Percentiles rank a stretch among this genome's conserved stretches.
Evolutionary conservation across 2,797 vertebrate genomes (phyloP).

Genomic region (Avahi laniger): DNA sequence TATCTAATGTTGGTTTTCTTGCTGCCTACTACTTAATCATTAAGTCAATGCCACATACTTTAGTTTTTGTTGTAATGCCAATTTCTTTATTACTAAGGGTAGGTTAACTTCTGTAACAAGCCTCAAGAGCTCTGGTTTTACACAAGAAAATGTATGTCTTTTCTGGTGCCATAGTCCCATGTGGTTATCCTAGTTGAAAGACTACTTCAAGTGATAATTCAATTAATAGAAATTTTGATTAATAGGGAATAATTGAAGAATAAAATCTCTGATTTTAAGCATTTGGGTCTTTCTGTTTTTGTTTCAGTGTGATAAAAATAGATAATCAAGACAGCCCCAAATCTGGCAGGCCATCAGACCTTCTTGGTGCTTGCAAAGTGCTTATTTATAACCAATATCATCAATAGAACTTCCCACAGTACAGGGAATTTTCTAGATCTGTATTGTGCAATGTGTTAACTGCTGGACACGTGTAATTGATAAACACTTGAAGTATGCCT

Average conservation of each 20-base stretch:
- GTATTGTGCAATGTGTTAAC: not conserved
- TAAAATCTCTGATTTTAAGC: not conserved
- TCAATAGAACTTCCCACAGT: not conserved
- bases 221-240: not conserved
- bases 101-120: not conserved
- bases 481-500: not conserved
- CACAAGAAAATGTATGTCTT: not conserved
- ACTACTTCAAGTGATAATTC: not conserved
- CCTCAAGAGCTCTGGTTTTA: not conserved
- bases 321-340: not conserved
- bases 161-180: not conserved
- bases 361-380: not conserved
- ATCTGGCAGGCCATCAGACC: not conserved
- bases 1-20: not conserved
- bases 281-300: not conserved
- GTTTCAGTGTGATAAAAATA: not conserved
- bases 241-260: not conserved
- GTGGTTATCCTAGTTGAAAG: not conserved
- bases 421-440: not conserved
- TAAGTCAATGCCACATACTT: not conserved
- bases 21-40: not conserved
- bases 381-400: not conserved
- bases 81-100: not conserved
- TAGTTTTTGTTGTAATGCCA: not conserved
- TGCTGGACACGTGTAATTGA: not conserved